Conservation (phyloP, 2,113 vertebrate species). For the Mirounga angustirostris region DNA sequence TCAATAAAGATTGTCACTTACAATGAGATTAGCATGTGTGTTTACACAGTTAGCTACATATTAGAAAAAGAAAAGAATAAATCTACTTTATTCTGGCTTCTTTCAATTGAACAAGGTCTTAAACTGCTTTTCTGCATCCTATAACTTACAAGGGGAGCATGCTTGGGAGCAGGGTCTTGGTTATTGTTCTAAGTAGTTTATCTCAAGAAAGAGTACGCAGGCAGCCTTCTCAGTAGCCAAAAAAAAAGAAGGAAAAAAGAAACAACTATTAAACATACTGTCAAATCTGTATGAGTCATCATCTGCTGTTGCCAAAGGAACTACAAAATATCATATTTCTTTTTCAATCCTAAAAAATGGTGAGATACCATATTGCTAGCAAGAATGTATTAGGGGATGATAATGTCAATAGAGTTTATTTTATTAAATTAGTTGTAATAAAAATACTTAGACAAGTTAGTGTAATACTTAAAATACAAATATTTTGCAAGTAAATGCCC, state of each 20-base stretch:
- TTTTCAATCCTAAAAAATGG: conserved; percentile 21
- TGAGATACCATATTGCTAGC: not conserved
- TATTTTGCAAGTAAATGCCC: not conserved
- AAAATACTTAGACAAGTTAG: not conserved
- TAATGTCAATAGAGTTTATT: conserved; percentile 22
- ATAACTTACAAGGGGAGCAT: too few relatives aligned
- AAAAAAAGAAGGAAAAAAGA: not conserved
- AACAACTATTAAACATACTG: not conserved
- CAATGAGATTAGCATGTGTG: not conserved
- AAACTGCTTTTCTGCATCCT: too few relatives aligned
- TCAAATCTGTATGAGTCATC: conserved; percentile 30
- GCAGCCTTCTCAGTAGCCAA: not conserved
- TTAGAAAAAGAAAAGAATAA: not conserved
- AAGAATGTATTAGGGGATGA: not conserved
- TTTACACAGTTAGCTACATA: not conserved
- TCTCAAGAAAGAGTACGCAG: not conserved
- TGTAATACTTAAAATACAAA: not conserved
- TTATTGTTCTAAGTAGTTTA: not conserved
- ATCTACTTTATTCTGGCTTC: not conserved
- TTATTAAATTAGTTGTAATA: not conserved
- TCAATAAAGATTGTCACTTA: not conserved
- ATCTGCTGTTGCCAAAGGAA: conserved; percentile 41
- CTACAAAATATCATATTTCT: not conserved
- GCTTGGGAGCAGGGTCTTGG: not conserved
- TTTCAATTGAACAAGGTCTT: not conserved